Evolutionary conservation across 2,797 vertebrate species (phyloP), one percentile per base, ranked within the genome.

Genomic region (Steatocranus sp.): DNA sequence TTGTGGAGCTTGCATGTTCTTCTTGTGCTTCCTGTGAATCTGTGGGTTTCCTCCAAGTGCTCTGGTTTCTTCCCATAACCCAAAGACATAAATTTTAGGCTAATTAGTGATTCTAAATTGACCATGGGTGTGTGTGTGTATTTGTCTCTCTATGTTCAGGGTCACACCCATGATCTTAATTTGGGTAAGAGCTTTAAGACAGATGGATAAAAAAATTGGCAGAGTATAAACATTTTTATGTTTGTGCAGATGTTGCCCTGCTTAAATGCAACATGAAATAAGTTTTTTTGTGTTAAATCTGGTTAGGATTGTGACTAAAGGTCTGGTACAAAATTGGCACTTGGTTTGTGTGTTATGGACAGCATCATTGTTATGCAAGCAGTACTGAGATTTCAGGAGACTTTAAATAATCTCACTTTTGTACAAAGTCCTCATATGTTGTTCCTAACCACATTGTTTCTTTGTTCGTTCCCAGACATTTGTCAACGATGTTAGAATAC

Each of bases 401-500:
- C 50, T 68, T n/a, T 14, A 27, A 51, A n/a, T 11, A 7, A 68
- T 8, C 30, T 78, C 20, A 30, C 8, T 49, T 18, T 36, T 50
- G 49, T 7, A 82, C 20, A 36, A 49, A 58, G 20, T 30, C 6
- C 9, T 83, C 27, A 6, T 49, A 53, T 50, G 32, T 30, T 50
- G 25, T 36, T 80, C 25, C 50, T 61, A 75, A 82, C 27, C 11
- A n/a, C 38, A 27, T 41, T 89, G 9, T 17, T 76, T 20, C 56
- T 79, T 77, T 27, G 82, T 92, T 91, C 93, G 51, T 91, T 86
- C 94, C 5, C 94, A 99, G 98, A 99, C 98, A 1, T 99, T 99
- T 93, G 97, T 99, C 91, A 99, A 99, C 81, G 98, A 99, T 84
- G 94, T 97, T 81, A 96, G 98, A 86, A 97, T 99, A 93, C 98